Percentiles rank a stretch among this genome's conserved stretches.
Evolutionary conservation across 2,888 invertebrate species (phyloP).

Genomic region (Habroteleia sp.): DNA sequence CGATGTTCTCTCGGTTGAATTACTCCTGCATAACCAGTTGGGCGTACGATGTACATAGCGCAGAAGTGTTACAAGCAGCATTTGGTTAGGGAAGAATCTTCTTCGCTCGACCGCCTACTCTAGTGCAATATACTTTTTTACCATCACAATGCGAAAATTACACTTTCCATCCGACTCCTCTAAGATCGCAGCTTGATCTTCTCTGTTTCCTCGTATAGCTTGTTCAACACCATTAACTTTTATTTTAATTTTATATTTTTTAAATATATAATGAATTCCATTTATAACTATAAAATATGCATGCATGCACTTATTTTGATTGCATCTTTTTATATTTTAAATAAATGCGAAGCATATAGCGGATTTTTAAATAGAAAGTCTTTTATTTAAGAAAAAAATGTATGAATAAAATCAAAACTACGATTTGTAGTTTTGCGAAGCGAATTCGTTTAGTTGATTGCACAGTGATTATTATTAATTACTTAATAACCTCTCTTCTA

Average conservation of each 20-base stretch:
- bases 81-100: slow-evolving; percentile 60
- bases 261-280: too few species aligned
- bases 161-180: slow-evolving; percentile 64
- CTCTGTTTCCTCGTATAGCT: slow-evolving; percentile 37
- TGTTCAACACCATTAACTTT: slow-evolving; percentile 40
- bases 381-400: too few species aligned
- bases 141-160: slow-evolving; percentile 67
- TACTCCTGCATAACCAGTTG: slow-evolving; percentile 70
- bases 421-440: too few species aligned
- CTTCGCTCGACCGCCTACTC: slow-evolving; percentile 64
- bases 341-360: too few species aligned
- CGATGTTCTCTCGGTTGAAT: slow-evolving; percentile 71
- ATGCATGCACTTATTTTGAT: too few species aligned
- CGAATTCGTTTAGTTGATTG: too few species aligned
- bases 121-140: slow-evolving; percentile 62
- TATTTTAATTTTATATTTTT: slow-evolving; percentile 8
- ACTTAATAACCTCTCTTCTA: too few species aligned
- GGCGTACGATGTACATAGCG: slow-evolving; percentile 62
- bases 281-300: too few species aligned
- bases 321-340: too few species aligned
- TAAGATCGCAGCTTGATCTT: slow-evolving; percentile 48
- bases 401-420: too few species aligned
- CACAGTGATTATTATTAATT: too few species aligned
- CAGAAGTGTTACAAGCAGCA: slow-evolving; percentile 61
- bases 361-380: too few species aligned